Conservation (phyloP, 2,113 vertebrate species). For the Carlito syrichta region DNA sequence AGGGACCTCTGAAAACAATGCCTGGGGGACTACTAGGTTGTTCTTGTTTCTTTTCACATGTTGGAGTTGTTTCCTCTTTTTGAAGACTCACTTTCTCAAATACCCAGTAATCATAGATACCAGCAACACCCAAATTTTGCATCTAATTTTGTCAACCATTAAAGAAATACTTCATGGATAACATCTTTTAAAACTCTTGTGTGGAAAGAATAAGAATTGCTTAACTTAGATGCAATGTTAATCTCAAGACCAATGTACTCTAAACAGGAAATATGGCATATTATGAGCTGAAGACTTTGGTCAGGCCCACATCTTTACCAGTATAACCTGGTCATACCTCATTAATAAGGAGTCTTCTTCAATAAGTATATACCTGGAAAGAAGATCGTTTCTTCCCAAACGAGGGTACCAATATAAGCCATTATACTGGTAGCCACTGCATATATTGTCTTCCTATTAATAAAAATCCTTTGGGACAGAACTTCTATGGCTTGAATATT, state of each 20-base stretch:
- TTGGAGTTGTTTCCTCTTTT: background rate
- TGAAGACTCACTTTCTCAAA: background rate
- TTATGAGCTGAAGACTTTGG: background rate
- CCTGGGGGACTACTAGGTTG: background rate
- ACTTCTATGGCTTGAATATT: background rate
- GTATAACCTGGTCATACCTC: background rate
- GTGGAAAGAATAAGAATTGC: background rate
- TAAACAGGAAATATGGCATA: background rate
- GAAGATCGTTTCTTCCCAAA: background rate
- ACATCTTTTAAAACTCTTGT: background rate
- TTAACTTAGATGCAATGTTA: background rate
- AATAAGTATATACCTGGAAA: background rate
- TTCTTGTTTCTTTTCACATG: background rate
- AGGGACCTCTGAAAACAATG: background rate
- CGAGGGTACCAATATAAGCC: accelerated
- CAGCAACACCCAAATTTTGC: background rate
- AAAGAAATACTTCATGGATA: background rate
- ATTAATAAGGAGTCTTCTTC: background rate
- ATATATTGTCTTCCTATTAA: background rate
- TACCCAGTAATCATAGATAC: background rate
- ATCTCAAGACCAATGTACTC: background rate
- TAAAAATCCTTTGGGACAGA: background rate
- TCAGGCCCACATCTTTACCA: background rate
- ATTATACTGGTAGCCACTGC: background rate
- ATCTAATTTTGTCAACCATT: background rate